Evolutionary conservation across 1,140 invertebrate genomes (phyloP).

Genomic region (Leptinotarsa texana): DNA sequence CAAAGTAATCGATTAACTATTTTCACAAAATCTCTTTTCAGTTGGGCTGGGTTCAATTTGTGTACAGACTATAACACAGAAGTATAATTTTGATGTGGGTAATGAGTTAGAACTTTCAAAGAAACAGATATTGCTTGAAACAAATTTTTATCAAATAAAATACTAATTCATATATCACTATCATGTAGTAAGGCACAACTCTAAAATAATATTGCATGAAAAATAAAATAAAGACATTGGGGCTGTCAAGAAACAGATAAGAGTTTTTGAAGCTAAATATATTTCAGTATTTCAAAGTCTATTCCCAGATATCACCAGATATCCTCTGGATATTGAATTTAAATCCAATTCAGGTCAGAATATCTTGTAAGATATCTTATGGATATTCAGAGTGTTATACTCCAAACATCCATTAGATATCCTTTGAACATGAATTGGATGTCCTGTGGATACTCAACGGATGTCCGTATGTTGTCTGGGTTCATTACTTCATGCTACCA

Average conservation of each 20-base stretch:
- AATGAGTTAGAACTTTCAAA: background rate
- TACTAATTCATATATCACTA: slow-evolving; percentile 3
- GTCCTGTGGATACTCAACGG: no score
- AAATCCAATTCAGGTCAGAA: background rate
- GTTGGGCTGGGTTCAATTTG: no score
- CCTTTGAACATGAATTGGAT: no score
- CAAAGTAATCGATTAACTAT: no score
- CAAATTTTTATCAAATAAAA: slow-evolving; percentile 8
- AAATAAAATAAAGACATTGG: slow-evolving; percentile 10
- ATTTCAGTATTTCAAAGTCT: background rate
- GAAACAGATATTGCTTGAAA: background rate
- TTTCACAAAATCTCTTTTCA: no score
- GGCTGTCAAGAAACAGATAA: background rate
- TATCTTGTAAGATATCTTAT: background rate
- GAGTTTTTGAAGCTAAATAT: background rate
- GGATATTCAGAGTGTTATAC: no score
- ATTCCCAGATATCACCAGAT: background rate
- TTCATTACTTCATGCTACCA: no score
- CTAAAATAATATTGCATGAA: slow-evolving; percentile 33
- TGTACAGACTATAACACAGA: no score
- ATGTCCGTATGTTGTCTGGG: background rate
- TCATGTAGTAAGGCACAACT: slow-evolving; percentile 39
- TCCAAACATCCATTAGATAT: no score
- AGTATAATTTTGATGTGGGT: no score
- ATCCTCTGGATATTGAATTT: background rate